These are phyloP conservation scores for Rhinogobio ventralis DNA, from an alignment of 2,797 vertebrate genomes.

Conservation along the genomic window DNA sequence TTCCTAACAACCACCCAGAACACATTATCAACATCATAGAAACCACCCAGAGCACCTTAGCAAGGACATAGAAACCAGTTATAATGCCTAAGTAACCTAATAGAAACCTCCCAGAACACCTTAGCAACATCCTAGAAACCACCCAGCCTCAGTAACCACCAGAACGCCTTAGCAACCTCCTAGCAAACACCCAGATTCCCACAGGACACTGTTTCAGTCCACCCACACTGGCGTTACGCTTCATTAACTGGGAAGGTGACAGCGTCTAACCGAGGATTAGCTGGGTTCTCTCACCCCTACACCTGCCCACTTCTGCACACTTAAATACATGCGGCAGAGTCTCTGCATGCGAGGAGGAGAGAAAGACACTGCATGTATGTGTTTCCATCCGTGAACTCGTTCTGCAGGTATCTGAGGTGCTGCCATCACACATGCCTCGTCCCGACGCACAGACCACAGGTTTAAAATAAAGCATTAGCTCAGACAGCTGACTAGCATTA, in stretches of 20 bases:
- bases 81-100: neutral
- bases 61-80: too few relatives aligned
- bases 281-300: neutral
- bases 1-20: neutral
- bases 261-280: neutral
- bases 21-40: neutral
- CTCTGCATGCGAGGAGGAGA: neutral
- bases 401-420: conserved; percentile 44
- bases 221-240: conserved; percentile 4
- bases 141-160: too few relatives aligned
- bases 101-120: neutral
- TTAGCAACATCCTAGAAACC: neutral
- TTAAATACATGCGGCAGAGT: neutral
- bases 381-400: conserved; percentile 41
- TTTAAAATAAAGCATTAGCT: conserved; percentile 66
- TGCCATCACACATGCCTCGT: conserved; percentile 49
- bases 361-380: neutral
- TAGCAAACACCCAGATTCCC: conserved; percentile 6
- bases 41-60: neutral
- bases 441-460: conserved; percentile 34
- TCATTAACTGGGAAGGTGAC: conserved; percentile 8
- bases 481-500: conserved; percentile 62
- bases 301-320: conserved; percentile 15
- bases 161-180: neutral
- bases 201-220: neutral